Conservation (phyloP, 2,113 vertebrate species). For the Thunnus maccoyii region DNA sequence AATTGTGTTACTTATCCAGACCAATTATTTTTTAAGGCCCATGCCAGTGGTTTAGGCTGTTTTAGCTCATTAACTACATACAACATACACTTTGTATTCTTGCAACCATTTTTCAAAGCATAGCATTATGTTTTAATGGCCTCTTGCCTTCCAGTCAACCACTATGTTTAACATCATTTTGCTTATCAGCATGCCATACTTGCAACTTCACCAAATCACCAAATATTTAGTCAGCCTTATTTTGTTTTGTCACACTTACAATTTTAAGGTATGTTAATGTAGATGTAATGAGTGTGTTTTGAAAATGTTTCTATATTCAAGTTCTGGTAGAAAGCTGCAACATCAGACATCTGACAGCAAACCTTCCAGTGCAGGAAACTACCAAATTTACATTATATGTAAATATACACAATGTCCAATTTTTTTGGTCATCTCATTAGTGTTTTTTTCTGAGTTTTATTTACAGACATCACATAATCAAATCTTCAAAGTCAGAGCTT, state of each 20-base stretch:
- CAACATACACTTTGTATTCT: not conserved
- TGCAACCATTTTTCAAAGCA: slow-evolving; percentile 34
- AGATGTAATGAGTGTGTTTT: not conserved
- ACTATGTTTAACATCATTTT: slow-evolving; percentile 10
- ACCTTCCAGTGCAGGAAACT: no score
- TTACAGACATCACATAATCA: no score
- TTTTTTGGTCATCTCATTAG: no score
- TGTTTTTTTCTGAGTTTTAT: no score
- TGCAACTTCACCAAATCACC: no score
- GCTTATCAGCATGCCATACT: no score
- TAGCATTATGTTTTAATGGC: not conserved
- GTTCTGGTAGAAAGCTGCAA: no score
- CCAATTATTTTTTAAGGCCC: slow-evolving; percentile 2
- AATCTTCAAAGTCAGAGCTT: no score
- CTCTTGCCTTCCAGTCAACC: not conserved
- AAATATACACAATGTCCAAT: no score
- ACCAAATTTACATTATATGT: no score
- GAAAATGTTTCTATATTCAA: not conserved
- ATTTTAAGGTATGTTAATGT: not conserved
- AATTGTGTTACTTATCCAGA: not conserved
- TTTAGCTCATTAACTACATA: slow-evolving; percentile 13
- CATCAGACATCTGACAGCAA: no score
- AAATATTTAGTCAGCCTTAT: not conserved
- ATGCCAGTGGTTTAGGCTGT: slow-evolving; percentile 6
- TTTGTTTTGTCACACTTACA: not conserved